Base-by-base conservation (phyloP, 2,113 vertebrate genomes). In the Mormoops blainvillei region DNA sequence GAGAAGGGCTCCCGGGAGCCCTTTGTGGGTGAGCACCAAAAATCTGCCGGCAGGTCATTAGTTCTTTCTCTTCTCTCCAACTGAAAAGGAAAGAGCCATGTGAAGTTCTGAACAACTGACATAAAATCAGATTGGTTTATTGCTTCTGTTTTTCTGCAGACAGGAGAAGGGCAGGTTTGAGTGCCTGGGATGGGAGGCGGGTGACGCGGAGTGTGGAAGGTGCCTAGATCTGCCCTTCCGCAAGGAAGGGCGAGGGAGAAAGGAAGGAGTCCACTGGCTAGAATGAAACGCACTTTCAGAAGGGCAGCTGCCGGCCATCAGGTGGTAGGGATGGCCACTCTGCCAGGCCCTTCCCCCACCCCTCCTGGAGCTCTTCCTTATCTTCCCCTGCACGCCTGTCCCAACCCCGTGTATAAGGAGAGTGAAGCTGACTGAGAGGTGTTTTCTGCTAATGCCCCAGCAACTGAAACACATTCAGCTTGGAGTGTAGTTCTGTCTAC, bases 111-210 rank as follows among this genome's bases (percentile, higher is more conserved):
- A 86, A 54, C 71, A 93, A 87, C 41, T 63, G 74, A 70, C 95
- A 65, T 87, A 92, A 83, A 91, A 70, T 86, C 67, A 94, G 33
- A 89, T 65, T 74, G 67, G 61, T 77, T 96, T 97, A 96, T 90
- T 96, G 78, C 70, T 91, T 95, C 88, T 87, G 85, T 33, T 92
- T 80, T 52, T 38, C 48, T 54, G 56, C 15, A 89, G 43, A 89
- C 9, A 74, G 22, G 43, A 77, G 73, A 82, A 85, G 63, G 82
- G 68, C 52, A 81, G 43, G 20, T 73, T 0, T 73, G 68, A 94
- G 28, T 50, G 50, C 28, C 31, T 56, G n/a, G 70, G 22, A 54
- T 74, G n/a, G 78, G 38, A 28, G 12, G 52, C 18, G 45, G 22
- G 11, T 24, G 38, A 58, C 26, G 31, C 50, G 20, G 28, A 38